A percentile compares a stretch with the other conserved stretches of the same genome.
These are phyloP conservation scores for Urosaurus nigricauda DNA, from an alignment of 2,797 vertebrate species.

Conservation along the genomic window DNA sequence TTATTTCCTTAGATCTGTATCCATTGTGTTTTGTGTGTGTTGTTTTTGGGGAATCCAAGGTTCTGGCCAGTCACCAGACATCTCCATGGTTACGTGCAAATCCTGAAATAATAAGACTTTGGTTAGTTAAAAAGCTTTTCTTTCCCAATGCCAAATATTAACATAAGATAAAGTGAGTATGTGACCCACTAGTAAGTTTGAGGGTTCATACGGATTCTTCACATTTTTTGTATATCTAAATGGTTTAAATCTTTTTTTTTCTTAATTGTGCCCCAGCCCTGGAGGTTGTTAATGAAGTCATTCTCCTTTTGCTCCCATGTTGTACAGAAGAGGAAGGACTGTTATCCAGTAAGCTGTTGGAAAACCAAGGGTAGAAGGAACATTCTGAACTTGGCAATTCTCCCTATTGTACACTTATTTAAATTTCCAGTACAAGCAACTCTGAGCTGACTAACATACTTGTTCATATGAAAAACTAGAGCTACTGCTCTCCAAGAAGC, in stretches of 20 bases:
- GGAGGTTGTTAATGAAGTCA: not conserved
- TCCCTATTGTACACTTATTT: not conserved
- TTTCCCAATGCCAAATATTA: not conserved
- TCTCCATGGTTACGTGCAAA: constrained; percentile 16
- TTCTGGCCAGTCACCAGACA: not conserved
- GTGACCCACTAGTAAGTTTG: not conserved
- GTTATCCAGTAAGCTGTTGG: not conserved
- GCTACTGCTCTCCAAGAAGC: not conserved
- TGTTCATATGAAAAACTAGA: not conserved
- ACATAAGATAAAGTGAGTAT: not conserved
- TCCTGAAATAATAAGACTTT: constrained; percentile 11
- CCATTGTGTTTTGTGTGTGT: too few species aligned
- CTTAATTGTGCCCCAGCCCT: not conserved
- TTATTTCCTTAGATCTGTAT: not conserved
- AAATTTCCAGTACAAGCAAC: too few species aligned
- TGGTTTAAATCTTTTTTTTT: not conserved
- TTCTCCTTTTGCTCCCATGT: not conserved
- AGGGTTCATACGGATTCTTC: too few species aligned
- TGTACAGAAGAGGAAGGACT: not conserved
- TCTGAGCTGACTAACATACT: too few species aligned
- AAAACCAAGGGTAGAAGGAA: not conserved
- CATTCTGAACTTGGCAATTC: not conserved
- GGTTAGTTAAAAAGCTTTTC: not conserved
- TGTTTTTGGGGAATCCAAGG: not conserved
- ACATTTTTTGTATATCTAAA: not conserved